Conservation (phyloP, 2,888 invertebrate genomes). For the Limnephilus marmoratus region DNA sequence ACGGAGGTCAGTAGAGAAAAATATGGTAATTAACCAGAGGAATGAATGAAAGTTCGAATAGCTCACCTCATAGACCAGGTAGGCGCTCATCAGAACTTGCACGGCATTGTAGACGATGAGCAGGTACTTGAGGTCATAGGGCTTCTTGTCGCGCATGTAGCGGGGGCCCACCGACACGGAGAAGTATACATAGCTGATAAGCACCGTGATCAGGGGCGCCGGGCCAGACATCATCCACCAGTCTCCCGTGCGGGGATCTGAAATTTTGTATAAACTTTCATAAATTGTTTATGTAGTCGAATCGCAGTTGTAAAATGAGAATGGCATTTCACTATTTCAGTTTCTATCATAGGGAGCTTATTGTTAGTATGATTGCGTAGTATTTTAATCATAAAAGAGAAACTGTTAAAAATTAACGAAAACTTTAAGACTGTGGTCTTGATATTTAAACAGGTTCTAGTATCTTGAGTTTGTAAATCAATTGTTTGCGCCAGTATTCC, state of each 20-base stretch:
- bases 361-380: no score
- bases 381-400: no score
- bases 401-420: no score
- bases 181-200: conserved; percentile 83
- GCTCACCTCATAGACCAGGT: conserved; percentile 78
- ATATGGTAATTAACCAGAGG: neutral
- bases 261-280: neutral
- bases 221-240: conserved; percentile 90
- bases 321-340: no score
- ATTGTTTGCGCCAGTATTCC: no score
- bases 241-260: conserved; percentile 86
- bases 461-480: no score
- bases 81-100: conserved; percentile 91
- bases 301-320: no score
- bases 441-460: no score
- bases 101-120: conserved; percentile 91
- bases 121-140: conserved; percentile 84
- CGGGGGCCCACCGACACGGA: conserved; percentile 86
- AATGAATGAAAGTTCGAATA: neutral
- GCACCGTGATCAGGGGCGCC: conserved; percentile 81
- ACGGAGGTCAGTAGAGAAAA: neutral
- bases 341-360: no score
- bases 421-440: no score
- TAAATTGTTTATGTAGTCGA: neutral
- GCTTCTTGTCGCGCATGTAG: conserved; percentile 85